Conservation (phyloP, 1,140 invertebrate genomes). For the Coptotermes formosanus region DNA sequence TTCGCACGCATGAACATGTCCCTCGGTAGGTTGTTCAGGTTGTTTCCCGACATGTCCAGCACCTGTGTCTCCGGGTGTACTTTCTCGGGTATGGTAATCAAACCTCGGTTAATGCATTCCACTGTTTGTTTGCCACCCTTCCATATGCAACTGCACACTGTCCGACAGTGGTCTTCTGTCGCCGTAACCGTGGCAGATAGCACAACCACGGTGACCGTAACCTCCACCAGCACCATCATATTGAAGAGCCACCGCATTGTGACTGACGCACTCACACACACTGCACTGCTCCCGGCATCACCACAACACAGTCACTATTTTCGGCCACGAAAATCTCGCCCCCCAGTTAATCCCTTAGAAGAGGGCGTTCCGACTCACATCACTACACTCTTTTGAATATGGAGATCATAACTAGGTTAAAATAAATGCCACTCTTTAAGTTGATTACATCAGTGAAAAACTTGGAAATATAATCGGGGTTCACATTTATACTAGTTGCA, state of each 20-base stretch:
- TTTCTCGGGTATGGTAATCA: conserved; percentile 77
- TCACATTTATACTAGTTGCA: neutral
- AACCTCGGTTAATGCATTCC: conserved; percentile 76
- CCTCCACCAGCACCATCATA: conserved; percentile 23
- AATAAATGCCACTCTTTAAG: neutral
- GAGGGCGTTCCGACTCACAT: neutral
- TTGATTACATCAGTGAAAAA: neutral
- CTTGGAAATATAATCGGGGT: neutral
- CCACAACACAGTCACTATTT: neutral
- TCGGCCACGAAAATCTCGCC: neutral
- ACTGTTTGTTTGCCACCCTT: conserved; percentile 88
- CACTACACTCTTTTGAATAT: neutral
- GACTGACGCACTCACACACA: neutral
- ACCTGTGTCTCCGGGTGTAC: conserved; percentile 87
- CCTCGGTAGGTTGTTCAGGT: conserved; percentile 74
- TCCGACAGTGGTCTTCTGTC: conserved; percentile 59
- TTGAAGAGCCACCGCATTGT: neutral
- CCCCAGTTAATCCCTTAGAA: neutral
- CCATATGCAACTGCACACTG: conserved; percentile 87
- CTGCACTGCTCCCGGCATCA: neutral
- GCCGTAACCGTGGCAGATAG: conserved; percentile 12
- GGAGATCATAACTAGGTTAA: neutral
- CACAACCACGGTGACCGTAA: neutral
- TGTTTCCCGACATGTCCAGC: conserved; percentile 82
- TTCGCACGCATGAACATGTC: conserved; percentile 77